These are phyloP conservation scores for Drosophila kanekoi DNA, from an alignment of 2,888 invertebrate genomes.

Conservation along the genomic window DNA sequence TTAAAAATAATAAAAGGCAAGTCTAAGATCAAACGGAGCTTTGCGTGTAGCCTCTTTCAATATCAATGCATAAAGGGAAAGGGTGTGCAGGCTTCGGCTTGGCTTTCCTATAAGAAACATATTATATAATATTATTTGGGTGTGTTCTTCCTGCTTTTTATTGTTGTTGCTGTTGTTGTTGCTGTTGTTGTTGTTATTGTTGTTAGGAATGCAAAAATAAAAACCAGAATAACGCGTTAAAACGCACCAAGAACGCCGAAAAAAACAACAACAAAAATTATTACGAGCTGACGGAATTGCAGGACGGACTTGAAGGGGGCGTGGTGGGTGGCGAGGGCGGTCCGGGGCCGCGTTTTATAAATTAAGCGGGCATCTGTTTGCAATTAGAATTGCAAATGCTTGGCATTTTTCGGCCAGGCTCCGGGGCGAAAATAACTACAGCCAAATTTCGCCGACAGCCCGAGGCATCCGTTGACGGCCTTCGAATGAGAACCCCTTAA, in stretches of 20 bases:
- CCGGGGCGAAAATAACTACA: conserved; percentile 62
- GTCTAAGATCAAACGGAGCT: too few relatives aligned
- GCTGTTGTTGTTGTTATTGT: conserved; percentile 1
- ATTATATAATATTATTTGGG: conserved; percentile 13
- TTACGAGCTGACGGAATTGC: conserved; percentile 16
- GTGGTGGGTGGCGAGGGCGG: background rate
- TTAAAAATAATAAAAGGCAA: too few relatives aligned
- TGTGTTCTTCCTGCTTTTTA: conserved; percentile 56
- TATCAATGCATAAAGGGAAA: conserved; percentile 6
- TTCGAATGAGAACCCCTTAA: background rate
- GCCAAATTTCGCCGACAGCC: conserved; percentile 12
- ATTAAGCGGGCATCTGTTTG: conserved; percentile 59
- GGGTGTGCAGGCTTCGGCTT: conserved; percentile 30
- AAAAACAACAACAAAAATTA: conserved; percentile 47
- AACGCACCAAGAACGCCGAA: conserved; percentile 19
- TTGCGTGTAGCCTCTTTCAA: background rate
- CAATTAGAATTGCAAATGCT: conserved; percentile 77
- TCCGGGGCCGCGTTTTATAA: conserved; percentile 27
- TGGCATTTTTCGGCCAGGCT: conserved; percentile 2
- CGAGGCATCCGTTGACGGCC: background rate
- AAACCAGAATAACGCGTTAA: conserved; percentile 73
- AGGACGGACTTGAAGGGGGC: background rate
- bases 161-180: too few relatives aligned
- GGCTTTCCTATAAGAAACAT: background rate
- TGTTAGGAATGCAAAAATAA: conserved; percentile 57